Conservation (phyloP, 2,888 invertebrate species). For the Camponotus fellah region DNA sequence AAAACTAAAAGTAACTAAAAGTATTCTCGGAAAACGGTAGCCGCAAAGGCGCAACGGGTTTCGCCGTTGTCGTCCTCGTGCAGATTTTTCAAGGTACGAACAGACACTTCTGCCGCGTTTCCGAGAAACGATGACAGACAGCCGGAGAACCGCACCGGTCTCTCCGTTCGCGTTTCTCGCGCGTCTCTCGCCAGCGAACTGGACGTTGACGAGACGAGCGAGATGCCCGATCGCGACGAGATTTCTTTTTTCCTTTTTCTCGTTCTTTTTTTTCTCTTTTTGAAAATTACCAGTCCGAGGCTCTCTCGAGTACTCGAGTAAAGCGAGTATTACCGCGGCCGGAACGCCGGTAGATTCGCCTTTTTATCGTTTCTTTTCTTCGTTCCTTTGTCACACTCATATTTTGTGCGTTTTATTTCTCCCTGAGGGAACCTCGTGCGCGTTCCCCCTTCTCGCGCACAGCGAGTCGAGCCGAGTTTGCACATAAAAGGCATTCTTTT, state of each 20-base stretch:
- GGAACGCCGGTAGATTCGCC: constrained; percentile 27
- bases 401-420: constrained; percentile 72
- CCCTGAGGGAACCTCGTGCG: constrained; percentile 65
- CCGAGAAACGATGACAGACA: constrained; percentile 69
- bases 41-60: constrained; percentile 72
- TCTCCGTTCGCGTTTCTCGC: constrained; percentile 24
- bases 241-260: neutral
- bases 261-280: neutral
- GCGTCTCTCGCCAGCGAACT: constrained; percentile 29
- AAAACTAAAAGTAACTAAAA: constrained; percentile 41
- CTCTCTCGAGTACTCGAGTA: constrained; percentile 28
- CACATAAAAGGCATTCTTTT: neutral
- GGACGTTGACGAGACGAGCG: constrained; percentile 14
- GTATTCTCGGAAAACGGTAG: constrained; percentile 69
- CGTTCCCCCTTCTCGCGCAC: neutral
- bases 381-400: constrained; percentile 71
- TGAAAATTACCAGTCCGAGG: constrained; percentile 4
- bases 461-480: constrained; percentile 1
- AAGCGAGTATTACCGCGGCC: constrained; percentile 11
- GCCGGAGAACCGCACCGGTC: constrained; percentile 31
- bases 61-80: constrained; percentile 65
- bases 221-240: neutral
- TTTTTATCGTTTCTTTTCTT: constrained; percentile 57
- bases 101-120: constrained; percentile 68
- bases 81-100: constrained; percentile 71